Percentiles rank a stretch among this genome's conserved stretches.
These are phyloP conservation scores for Lytechinus variegatus DNA, from an alignment of 35 echinoderm and acorn worm genomes.

Conservation along the genomic window DNA sequence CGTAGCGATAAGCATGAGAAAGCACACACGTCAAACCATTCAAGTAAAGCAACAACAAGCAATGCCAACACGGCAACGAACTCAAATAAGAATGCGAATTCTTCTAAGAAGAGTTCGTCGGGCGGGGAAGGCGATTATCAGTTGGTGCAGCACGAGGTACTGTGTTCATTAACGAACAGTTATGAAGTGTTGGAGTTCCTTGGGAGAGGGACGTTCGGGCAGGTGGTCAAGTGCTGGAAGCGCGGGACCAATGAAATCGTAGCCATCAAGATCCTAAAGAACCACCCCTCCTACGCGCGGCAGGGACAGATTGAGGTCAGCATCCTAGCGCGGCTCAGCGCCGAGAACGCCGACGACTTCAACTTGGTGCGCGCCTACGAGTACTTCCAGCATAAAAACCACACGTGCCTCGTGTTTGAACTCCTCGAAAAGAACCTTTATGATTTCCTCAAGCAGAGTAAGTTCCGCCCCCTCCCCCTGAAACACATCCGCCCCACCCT, in stretches of 20 bases:
- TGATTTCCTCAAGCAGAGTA: slow-evolving; percentile 98
- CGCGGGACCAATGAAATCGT: slow-evolving; percentile 99
- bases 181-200: slow-evolving; percentile 98
- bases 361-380: slow-evolving; percentile 98
- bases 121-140: slow-evolving; percentile 96
- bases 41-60: slow-evolving; percentile 50
- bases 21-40: slow-evolving; percentile 11
- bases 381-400: slow-evolving; percentile 99
- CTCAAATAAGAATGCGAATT: slow-evolving; percentile 71
- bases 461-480: slow-evolving; percentile 92
- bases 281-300: slow-evolving; percentile 94
- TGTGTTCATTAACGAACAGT: slow-evolving; percentile 95
- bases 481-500: slow-evolving; percentile 94
- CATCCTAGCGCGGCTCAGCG: slow-evolving; percentile 89
- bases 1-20: slow-evolving; percentile 32
- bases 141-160: slow-evolving; percentile 93
- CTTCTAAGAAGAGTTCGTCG: slow-evolving; percentile 83
- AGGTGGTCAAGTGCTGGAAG: slow-evolving; percentile 99
- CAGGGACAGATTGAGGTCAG: slow-evolving; percentile 98
- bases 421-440: slow-evolving; percentile 97
- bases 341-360: slow-evolving; percentile 98
- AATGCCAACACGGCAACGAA: slow-evolving; percentile 64
- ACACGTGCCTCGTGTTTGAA: slow-evolving; percentile 98
- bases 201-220: slow-evolving; percentile 94
- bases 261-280: slow-evolving; percentile 98